These are phyloP conservation scores for Cettia cetti DNA, from an alignment of 2,113 vertebrate genomes.

Conservation along the genomic window DNA sequence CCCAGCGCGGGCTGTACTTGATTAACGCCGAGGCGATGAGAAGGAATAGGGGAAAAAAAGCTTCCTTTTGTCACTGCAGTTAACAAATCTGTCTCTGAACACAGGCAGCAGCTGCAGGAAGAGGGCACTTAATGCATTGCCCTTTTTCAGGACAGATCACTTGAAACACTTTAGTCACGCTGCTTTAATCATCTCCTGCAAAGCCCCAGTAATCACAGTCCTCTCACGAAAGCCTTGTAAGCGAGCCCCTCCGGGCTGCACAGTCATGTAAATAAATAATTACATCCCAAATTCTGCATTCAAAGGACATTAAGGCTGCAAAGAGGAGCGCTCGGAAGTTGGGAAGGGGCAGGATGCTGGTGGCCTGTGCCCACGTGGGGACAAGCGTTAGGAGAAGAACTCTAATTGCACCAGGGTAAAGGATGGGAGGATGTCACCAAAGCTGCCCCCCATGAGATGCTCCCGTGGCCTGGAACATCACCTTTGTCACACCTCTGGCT, in stretches of 20 bases:
- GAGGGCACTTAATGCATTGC: slow-evolving; percentile 22
- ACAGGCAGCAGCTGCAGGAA: slow-evolving; percentile 41
- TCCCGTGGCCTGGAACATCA: not conserved
- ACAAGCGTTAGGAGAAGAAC: not conserved
- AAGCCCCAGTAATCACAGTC: not conserved
- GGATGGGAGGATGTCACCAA: not conserved
- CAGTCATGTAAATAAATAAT: slow-evolving; percentile 53
- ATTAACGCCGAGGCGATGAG: not conserved
- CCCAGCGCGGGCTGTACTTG: not conserved
- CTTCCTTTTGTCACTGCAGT: slow-evolving; percentile 21
- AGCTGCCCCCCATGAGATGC: not conserved
- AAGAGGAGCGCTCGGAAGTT: not conserved
- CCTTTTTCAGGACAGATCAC: slow-evolving; percentile 42
- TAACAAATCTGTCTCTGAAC: slow-evolving; percentile 44
- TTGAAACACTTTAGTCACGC: slow-evolving; percentile 44
- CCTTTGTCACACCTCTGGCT: not conserved
- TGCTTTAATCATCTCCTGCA: slow-evolving; percentile 37
- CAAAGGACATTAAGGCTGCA: slow-evolving; percentile 17
- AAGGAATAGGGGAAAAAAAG: not conserved
- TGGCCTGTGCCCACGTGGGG: not conserved
- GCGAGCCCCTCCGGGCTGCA: slow-evolving; percentile 7
- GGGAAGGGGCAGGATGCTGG: slow-evolving; percentile 3
- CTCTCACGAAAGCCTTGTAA: slow-evolving; percentile 23
- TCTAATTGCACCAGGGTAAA: not conserved
- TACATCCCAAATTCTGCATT: slow-evolving; percentile 10